Conservation (phyloP, 2,797 vertebrate species). For the Brotula barbata region DNA sequence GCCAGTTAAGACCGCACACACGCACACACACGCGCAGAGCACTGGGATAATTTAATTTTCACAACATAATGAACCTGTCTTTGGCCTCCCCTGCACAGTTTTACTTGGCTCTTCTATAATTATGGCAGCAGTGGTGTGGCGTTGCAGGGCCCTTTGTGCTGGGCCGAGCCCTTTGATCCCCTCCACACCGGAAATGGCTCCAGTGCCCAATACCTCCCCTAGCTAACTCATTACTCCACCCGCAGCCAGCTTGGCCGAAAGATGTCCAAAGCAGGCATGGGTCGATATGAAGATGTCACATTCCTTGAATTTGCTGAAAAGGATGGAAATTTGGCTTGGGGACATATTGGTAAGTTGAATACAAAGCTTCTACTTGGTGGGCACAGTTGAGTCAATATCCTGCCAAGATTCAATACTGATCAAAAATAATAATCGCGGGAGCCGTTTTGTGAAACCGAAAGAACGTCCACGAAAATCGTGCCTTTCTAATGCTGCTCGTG, state of each 20-base stretch:
- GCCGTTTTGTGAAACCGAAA: no score
- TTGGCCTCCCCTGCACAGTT: slow-evolving; percentile 58
- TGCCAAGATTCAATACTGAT: no score
- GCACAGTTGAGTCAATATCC: no score
- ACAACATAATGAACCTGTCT: slow-evolving; percentile 67
- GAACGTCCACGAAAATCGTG: no score
- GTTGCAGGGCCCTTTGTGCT: slow-evolving; percentile 42
- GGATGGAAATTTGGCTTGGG: no score
- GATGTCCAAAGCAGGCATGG: slow-evolving; percentile 1
- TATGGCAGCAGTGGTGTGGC: slow-evolving; percentile 52
- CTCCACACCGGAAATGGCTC: slow-evolving; percentile 43
- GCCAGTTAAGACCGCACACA: slow-evolving; percentile 31
- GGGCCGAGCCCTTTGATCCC: slow-evolving; percentile 67
- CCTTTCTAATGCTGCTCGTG: no score
- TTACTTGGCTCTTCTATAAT: slow-evolving; percentile 64
- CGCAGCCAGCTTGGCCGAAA: slow-evolving; percentile 20
- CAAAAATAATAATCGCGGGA: no score
- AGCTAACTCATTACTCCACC: slow-evolving; percentile 37
- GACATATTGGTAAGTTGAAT: no score
- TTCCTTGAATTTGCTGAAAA: neutral
- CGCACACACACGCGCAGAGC: slow-evolving; percentile 34
- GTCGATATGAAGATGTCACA: slow-evolving; percentile 3
- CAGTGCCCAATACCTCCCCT: slow-evolving; percentile 24
- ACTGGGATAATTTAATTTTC: slow-evolving; percentile 68
- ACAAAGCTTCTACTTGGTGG: no score